Base-by-base conservation (phyloP, 2,888 invertebrate species). In the Perizoma flavofasciatum region DNA sequence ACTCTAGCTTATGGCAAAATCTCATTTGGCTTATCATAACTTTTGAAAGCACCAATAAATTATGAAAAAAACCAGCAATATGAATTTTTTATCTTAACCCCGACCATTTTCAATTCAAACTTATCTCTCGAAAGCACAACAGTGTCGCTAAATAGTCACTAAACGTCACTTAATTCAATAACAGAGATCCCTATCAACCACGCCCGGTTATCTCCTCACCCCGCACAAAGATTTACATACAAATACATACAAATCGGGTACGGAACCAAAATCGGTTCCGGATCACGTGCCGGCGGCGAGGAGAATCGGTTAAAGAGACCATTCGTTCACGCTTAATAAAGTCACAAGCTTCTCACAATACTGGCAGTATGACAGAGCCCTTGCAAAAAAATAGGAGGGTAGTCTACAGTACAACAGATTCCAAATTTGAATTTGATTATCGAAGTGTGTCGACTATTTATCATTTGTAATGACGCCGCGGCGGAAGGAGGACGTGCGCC, bases 231-330 rank as follows among this genome's bases (percentile, higher is more conserved):
- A 89, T 89, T 90, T 87, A 87, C 89, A 88, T 89, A 87, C 88
- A 89, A 88, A 90, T 88, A 85, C 85, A 83, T 85, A 86, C 85
- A 86, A 86, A 86, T 85, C 83, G 78, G 79, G 79, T 79, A 77
- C 81, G 82, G 85, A 79, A 83, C 85, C 85, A 77, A 82, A 86
- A 90, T 92, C 88, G 84, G 90, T 91, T 90, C 88, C 90, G 89
- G 87, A 93, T 94, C 94, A 93, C 94, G 94, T 94, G 94, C 78
- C 92, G 74, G 81, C 92, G 74, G 81, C 93, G 92, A 85, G 86
- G 85, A 93, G 92, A 93, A 94, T 93, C 89, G 77, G 85, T 86
- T 86, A 87, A 88, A 89, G 87, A 88, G 87, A 87, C 82, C 83
- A 84, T 84, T 82, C 83, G 79, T 91, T 89, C 86, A 92, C 89